These are phyloP conservation scores for Sarcophaga bullata DNA, from an alignment of 1,140 invertebrate genomes.

Conservation along the genomic window DNA sequence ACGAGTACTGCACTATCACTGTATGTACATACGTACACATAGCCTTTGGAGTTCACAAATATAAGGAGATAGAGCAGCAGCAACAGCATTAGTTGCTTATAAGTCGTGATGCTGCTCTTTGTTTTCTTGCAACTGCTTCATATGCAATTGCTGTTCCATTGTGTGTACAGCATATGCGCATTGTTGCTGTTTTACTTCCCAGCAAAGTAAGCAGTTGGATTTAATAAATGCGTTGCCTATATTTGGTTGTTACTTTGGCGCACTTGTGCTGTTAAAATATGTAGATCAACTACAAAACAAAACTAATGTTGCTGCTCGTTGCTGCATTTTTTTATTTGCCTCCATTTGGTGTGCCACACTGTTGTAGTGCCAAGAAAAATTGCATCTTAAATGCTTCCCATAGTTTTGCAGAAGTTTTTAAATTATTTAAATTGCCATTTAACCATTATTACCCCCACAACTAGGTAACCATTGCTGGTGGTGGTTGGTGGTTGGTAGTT, in stretches of 20 bases:
- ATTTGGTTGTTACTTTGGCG: slow-evolving; percentile 37
- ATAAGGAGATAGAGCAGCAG: background rate
- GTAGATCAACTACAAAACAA: slow-evolving; percentile 11
- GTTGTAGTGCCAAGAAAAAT: slow-evolving; percentile 18
- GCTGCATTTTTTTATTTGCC: background rate
- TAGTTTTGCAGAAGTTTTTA: slow-evolving; percentile 24
- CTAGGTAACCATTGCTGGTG: background rate
- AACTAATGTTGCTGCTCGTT: background rate
- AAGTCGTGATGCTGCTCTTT: background rate
- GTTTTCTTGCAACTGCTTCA: background rate
- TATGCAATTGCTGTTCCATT: background rate
- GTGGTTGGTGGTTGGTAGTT: too few species aligned
- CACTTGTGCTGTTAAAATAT: slow-evolving; percentile 38
- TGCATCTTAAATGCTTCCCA: slow-evolving; percentile 36
- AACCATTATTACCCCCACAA: background rate
- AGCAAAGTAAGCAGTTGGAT: background rate
- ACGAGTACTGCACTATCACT: slow-evolving; percentile 1
- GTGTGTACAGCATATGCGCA: background rate
- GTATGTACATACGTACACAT: background rate
- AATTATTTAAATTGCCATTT: slow-evolving; percentile 35
- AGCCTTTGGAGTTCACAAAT: background rate
- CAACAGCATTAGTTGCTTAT: background rate
- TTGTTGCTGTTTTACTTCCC: too few species aligned
- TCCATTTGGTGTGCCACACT: background rate
- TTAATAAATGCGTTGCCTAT: slow-evolving; percentile 32